Evolutionary conservation across 2,888 invertebrate genomes (phyloP).

Genomic region (Arctia plantaginis): DNA sequence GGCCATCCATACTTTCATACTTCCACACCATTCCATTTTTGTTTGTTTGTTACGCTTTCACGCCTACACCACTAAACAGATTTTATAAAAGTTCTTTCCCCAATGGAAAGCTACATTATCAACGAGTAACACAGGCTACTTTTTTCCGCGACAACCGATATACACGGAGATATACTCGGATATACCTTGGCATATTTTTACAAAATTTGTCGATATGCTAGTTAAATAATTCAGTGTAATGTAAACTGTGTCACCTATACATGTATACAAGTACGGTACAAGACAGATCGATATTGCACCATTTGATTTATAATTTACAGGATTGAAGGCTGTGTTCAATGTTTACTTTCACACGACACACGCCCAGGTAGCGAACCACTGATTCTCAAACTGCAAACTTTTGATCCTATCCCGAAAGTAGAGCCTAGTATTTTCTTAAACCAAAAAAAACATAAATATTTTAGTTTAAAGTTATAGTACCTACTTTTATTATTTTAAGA

Average conservation of each 20-base stretch:
- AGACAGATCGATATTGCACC: slow-evolving; percentile 9
- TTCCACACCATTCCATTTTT: no score
- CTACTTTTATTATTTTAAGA: neutral
- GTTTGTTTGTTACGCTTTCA: no score
- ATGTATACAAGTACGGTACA: neutral
- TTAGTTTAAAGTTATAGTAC: neutral
- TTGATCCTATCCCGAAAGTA: neutral
- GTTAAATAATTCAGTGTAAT: neutral
- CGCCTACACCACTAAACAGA: no score
- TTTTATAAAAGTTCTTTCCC: no score
- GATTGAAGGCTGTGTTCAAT: slow-evolving; percentile 3
- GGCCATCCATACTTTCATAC: no score
- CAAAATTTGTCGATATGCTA: neutral
- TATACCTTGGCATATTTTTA: neutral
- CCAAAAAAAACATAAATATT: neutral
- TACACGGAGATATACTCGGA: no score
- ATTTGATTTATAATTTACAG: slow-evolving; percentile 3
- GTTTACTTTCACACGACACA: slow-evolving; percentile 1
- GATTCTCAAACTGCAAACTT: neutral
- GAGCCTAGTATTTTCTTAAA: neutral
- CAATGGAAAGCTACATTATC: no score
- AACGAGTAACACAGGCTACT: no score
- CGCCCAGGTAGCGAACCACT: neutral
- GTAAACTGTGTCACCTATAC: neutral
- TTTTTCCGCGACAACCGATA: no score